Percentiles rank a stretch among this genome's conserved stretches.
phyloP scores from a whole-genome alignment of 2,113 vertebrate species.

The Elachura formosa region DNA sequence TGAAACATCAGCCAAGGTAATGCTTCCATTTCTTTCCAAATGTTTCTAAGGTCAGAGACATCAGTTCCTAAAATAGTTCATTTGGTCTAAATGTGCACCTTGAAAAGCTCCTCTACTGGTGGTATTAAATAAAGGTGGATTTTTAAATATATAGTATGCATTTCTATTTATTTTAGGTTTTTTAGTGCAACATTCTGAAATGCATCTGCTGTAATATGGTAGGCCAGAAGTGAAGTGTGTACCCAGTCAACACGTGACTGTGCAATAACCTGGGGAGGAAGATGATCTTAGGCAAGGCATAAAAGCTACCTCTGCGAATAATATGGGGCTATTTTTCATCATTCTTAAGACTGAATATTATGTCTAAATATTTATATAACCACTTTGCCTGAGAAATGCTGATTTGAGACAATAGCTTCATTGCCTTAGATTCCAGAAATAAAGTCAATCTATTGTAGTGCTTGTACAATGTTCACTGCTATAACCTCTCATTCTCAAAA shows the following conservation, averaged over 20 bases:
- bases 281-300: not conserved
- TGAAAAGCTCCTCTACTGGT: not conserved
- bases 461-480: not conserved
- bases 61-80: not conserved
- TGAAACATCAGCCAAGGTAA: constrained; percentile 85
- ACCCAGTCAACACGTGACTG: not conserved
- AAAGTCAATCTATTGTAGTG: not conserved
- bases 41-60: not conserved
- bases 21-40: not conserved
- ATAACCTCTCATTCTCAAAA: not conserved
- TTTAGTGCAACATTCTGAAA: not conserved
- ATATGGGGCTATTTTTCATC: not conserved
- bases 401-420: not conserved
- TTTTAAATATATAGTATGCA: not conserved
- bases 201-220: not conserved
- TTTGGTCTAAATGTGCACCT: not conserved
- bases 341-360: not conserved
- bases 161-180: not conserved
- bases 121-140: not conserved
- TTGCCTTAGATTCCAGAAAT: not conserved
- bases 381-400: not conserved
- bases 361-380: not conserved
- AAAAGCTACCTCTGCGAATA: not conserved
- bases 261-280: not conserved
- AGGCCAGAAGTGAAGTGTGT: not conserved